Evolutionary conservation across 23 tunicate genomes (phyloP), one percentile per base, ranked within the genome.

Genomic region (Styela plicata): DNA sequence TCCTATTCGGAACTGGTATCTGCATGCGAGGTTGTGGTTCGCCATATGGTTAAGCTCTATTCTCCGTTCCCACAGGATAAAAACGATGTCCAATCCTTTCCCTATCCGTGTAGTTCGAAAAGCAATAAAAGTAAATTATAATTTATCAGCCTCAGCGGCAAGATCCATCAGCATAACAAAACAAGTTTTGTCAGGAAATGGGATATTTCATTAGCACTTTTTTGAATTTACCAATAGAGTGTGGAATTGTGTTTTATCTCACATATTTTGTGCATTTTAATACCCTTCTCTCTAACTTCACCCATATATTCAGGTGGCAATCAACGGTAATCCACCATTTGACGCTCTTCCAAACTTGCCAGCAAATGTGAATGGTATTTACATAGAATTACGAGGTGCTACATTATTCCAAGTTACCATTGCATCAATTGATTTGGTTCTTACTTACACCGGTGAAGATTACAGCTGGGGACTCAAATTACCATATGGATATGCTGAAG

Each of bases 361-460:
- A 19, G 34, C 75, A n/a, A 73, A 74, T 3, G 29, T 85, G 2
- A 83, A 83, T 63, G 98, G 93, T 22, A 85, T 93, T 67, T 57
- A 68, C n/a, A 70, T 93, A 1, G 92, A 88, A 79, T 61, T 93
- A 80, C 62, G 93, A 28, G 98, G 98, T 23, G 66, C 64, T 69
- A 85, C 69, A 63, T 82, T 93, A 33, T 93, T 93, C 85, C 71
- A 88, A 36, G 80, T 93, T 22, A 93, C 98, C 22, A 93, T 93
- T 33, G 37, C 76, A 21, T 84, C 69, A 26, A 84, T 93, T 65
- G 83, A 63, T 19, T 70, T 93, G 33, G 79, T 69, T 31, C 78
- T 93, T 34, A 93, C 98, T 20, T 93, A 80, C 89, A 93, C 98
- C 33, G 98, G 98, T 21, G 87, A 36, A 33, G 98, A 93, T 63